Evolutionary conservation across 2,888 invertebrate species (phyloP).

Genomic region (Pheosia tremula): DNA sequence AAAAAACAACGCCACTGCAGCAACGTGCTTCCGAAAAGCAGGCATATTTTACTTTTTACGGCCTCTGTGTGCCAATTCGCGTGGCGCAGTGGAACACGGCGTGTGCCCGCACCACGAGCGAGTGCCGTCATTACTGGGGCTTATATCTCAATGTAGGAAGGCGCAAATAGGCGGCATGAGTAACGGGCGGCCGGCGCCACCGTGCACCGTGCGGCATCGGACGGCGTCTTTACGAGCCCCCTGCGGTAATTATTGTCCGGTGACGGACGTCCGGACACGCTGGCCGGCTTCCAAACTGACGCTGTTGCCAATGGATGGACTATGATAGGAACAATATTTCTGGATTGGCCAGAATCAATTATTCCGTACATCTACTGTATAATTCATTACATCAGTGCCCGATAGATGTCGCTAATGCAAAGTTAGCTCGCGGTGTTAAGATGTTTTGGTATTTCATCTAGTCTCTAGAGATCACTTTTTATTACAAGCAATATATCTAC

Average conservation of each 20-base stretch:
- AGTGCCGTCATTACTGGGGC: constrained; percentile 8
- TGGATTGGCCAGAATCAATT: too few species aligned
- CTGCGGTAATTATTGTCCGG: constrained; percentile 35
- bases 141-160: constrained; percentile 20
- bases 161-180: constrained; percentile 16
- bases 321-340: neutral
- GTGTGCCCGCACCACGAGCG: neutral
- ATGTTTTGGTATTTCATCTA: too few species aligned
- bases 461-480: too few species aligned
- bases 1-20: neutral
- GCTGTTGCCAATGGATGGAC: constrained; percentile 4
- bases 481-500: too few species aligned
- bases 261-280: constrained; percentile 36
- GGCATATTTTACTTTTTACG: neutral
- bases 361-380: too few species aligned
- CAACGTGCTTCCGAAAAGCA: neutral
- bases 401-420: too few species aligned
- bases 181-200: constrained; percentile 15
- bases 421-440: too few species aligned
- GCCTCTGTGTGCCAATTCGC: neutral
- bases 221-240: constrained; percentile 36
- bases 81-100: neutral
- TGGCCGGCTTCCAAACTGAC: constrained; percentile 34
- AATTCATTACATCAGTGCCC: too few species aligned
- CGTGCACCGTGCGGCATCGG: constrained; percentile 17